Percentiles rank a stretch among this genome's conserved stretches.
These are phyloP conservation scores for Drosophila arawakana DNA, from an alignment of 1,140 invertebrate genomes.

Conservation along the genomic window DNA sequence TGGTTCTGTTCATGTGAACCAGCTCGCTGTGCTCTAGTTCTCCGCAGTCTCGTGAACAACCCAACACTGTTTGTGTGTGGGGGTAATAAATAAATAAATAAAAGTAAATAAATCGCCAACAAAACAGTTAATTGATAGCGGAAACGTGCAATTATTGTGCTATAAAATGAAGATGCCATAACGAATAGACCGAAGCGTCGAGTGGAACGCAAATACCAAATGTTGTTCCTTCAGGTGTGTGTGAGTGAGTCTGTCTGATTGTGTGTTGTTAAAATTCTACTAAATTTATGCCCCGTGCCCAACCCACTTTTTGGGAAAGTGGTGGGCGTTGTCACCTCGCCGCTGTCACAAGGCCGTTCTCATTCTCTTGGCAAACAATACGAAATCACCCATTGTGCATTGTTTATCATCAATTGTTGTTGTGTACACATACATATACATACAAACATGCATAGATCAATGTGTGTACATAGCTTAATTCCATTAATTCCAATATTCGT, in stretches of 20 bases:
- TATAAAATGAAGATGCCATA: conserved; percentile 50
- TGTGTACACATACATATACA: background rate
- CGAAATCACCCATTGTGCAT: conserved; percentile 21
- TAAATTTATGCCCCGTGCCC: conserved; percentile 26
- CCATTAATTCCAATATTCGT: conserved; percentile 29
- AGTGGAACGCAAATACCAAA: conserved; percentile 52
- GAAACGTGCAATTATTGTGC: conserved; percentile 35
- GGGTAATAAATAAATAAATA: conserved; percentile 51
- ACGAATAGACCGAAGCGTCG: conserved; percentile 45
- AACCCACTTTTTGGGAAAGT: conserved; percentile 58
- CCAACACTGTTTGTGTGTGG: conserved; percentile 37
- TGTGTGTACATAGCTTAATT: conserved; percentile 37
- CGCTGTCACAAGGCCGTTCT: conserved; percentile 35
- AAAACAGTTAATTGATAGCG: conserved; percentile 35
- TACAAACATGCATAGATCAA: conserved; percentile 20
- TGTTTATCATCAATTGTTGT: conserved; percentile 22
- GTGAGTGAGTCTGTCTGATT: background rate
- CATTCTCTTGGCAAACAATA: conserved; percentile 23
- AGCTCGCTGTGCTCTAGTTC: conserved; percentile 4
- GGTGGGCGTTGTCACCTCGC: conserved; percentile 62
- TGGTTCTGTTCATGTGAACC: background rate
- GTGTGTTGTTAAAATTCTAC: conserved; percentile 55
- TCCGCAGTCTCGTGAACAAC: conserved; percentile 28
- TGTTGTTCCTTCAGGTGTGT: conserved; percentile 71
- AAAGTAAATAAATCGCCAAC: conserved; percentile 37